Evolutionary conservation across 2,888 invertebrate genomes (phyloP).

Genomic region (Hirtodrosophila trivittata): DNA sequence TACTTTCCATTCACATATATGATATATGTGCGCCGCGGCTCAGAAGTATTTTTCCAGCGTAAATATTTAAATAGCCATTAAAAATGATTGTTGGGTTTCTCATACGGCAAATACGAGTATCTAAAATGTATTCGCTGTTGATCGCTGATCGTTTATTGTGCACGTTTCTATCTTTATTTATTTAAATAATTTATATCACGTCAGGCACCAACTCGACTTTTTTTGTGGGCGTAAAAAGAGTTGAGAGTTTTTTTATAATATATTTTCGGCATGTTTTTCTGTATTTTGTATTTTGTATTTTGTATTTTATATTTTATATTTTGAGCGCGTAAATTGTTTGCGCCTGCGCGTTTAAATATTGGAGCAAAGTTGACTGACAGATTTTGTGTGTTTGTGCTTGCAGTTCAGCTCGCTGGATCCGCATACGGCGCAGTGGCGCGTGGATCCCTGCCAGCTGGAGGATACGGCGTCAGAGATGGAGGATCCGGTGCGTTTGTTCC

Average conservation of each 20-base stretch:
- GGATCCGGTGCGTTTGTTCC: slow-evolving; percentile 85
- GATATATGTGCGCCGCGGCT: slow-evolving; percentile 1
- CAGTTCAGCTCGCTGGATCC: slow-evolving; percentile 82
- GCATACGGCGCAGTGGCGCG: slow-evolving; percentile 85
- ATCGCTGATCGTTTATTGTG: slow-evolving; percentile 48
- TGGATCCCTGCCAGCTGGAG: slow-evolving; percentile 85
- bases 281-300: slow-evolving; percentile 1
- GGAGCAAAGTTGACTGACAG: slow-evolving; percentile 5
- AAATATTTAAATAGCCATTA: slow-evolving; percentile 63
- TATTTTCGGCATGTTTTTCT: too few relatives aligned
- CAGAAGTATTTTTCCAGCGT: slow-evolving; percentile 42
- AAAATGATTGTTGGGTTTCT: background rate
- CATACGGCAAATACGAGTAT: slow-evolving; percentile 9
- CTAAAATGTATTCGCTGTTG: slow-evolving; percentile 46
- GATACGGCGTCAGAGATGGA: slow-evolving; percentile 85
- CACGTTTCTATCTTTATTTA: slow-evolving; percentile 49
- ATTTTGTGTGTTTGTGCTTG: slow-evolving; percentile 6
- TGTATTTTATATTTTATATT: slow-evolving; percentile 24
- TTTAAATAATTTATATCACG: slow-evolving; percentile 66
- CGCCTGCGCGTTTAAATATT: slow-evolving; percentile 45
- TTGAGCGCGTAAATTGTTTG: slow-evolving; percentile 49
- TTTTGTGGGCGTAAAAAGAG: slow-evolving; percentile 47
- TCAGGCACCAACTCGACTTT: slow-evolving; percentile 21
- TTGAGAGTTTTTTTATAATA: slow-evolving; percentile 42
- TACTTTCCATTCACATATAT: slow-evolving; percentile 32